Conservation (phyloP, 2,888 invertebrate genomes). For the Crepidodera aurea region DNA sequence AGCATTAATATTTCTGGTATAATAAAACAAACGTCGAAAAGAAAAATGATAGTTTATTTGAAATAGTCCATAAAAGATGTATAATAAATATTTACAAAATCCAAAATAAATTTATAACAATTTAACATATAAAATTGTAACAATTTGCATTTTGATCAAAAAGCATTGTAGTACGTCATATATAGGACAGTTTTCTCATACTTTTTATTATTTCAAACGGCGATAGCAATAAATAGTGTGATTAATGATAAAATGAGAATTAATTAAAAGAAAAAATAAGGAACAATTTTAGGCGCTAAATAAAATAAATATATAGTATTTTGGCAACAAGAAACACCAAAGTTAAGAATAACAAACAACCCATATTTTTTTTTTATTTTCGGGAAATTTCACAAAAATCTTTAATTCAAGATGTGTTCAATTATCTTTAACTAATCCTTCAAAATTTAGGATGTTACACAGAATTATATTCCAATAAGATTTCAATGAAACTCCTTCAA, state of each 20-base stretch:
- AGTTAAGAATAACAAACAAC: conserved; percentile 21
- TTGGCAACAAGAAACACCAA: conserved; percentile 22
- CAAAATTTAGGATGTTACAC: too few species aligned
- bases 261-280: conserved; percentile 1
- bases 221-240: conserved; percentile 7
- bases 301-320: conserved; percentile 21
- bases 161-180: conserved; percentile 22
- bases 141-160: conserved; percentile 30
- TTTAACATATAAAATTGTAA: conserved; percentile 31
- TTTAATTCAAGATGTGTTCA: background rate
- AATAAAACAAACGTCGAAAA: conserved; percentile 16
- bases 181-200: background rate
- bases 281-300: conserved; percentile 11
- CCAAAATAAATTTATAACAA: conserved; percentile 30
- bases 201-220: background rate
- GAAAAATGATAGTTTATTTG: conserved; percentile 31
- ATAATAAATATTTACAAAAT: conserved; percentile 40
- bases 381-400: background rate
- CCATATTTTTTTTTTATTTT: background rate
- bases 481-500: background rate
- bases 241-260: conserved; percentile 1
- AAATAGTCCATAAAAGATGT: conserved; percentile 24
- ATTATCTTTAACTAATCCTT: background rate
- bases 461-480: background rate
- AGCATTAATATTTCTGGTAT: too few species aligned